Conservation (phyloP, 2,797 vertebrate genomes). For the Hoplostethus mediterraneus region DNA sequence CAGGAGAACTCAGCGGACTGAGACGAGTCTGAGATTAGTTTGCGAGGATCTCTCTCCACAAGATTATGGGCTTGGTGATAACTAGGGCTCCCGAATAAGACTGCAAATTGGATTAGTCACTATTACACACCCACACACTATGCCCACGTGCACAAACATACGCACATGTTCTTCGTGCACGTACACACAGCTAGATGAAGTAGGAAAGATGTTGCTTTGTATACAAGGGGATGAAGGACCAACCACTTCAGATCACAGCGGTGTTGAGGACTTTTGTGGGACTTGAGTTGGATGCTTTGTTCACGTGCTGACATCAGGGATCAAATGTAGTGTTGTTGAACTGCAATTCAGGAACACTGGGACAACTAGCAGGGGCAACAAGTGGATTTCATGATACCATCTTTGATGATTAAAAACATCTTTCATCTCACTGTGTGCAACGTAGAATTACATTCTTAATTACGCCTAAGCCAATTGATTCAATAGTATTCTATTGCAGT, state of each 20-base stretch:
- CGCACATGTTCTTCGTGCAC: slow-evolving; percentile 13
- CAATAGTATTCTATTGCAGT: not conserved
- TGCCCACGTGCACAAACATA: slow-evolving; percentile 16
- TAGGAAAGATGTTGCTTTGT: slow-evolving; percentile 54
- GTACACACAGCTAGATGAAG: slow-evolving; percentile 47
- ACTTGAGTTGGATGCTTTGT: slow-evolving; percentile 27
- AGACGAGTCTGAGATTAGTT: slow-evolving; percentile 71
- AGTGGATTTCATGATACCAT: not conserved
- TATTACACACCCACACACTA: slow-evolving; percentile 74
- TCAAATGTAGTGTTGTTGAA: not conserved
- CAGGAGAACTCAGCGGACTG: slow-evolving; percentile 56
- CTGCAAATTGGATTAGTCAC: slow-evolving; percentile 85
- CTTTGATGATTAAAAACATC: not conserved
- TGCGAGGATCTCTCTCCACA: slow-evolving; percentile 65
- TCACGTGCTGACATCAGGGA: slow-evolving; percentile 21
- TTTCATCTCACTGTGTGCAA: not conserved
- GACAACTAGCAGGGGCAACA: too few species aligned
- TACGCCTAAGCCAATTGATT: not conserved
- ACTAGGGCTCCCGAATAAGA: slow-evolving; percentile 79
- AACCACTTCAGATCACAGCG: slow-evolving; percentile 49
- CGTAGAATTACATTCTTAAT: not conserved
- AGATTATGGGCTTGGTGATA: slow-evolving; percentile 81
- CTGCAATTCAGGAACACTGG: not conserved
- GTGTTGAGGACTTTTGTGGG: slow-evolving; percentile 59
- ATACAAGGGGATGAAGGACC: slow-evolving; percentile 54